phyloP scores from a whole-genome alignment of 2,113 vertebrate genomes.

The Camelus dromedarius region DNA sequence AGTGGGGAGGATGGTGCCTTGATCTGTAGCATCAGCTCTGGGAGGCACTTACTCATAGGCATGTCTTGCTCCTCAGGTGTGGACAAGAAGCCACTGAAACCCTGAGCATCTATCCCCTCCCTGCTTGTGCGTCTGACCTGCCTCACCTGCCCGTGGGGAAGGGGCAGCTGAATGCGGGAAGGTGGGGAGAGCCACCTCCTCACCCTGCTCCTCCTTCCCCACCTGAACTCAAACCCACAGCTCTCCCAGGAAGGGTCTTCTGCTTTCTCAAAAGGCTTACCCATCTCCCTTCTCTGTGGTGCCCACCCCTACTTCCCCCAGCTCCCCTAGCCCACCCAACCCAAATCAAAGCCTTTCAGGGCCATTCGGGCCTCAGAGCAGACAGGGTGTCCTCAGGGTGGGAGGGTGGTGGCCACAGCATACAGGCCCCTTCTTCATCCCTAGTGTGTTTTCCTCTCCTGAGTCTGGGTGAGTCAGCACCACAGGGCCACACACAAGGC shows the following conservation, averaged over 20 bases:
- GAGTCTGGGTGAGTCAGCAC: constrained; percentile 67
- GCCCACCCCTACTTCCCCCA: neutral
- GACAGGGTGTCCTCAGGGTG: constrained; percentile 40
- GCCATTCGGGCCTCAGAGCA: neutral
- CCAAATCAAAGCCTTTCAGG: neutral
- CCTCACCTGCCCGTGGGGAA: neutral
- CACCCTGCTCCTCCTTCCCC: neutral
- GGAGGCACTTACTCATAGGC: neutral
- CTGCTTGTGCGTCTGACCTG: neutral
- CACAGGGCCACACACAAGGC: constrained; percentile 73
- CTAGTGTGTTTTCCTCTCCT: neutral
- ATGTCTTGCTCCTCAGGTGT: neutral
- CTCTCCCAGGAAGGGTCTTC: neutral
- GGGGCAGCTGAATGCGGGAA: neutral
- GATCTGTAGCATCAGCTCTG: neutral
- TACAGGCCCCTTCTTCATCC: constrained; percentile 74
- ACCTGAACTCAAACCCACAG: neutral
- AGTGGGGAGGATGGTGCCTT: neutral
- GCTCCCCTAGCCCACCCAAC: neutral
- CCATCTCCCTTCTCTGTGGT: neutral
- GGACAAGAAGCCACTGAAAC: neutral
- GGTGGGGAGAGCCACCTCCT: neutral
- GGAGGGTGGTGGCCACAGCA: neutral
- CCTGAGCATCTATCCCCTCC: neutral
- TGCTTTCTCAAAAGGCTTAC: neutral